phyloP scores from a whole-genome alignment of 2,113 vertebrate genomes.

The Chrysemys picta region DNA sequence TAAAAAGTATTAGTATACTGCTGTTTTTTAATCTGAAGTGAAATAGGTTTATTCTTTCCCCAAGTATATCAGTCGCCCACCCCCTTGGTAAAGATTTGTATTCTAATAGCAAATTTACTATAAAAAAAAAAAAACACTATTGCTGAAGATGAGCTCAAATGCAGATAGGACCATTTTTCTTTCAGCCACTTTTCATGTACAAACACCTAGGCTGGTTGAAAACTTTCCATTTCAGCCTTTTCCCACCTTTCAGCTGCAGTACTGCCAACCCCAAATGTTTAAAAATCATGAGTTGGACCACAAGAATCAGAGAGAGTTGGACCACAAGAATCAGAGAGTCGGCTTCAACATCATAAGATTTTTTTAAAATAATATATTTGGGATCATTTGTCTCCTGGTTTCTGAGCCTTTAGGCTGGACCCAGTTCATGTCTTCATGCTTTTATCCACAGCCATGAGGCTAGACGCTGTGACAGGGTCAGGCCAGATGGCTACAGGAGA shows the following conservation, averaged over 20 bases:
- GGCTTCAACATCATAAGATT: not conserved
- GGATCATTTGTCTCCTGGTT: not conserved
- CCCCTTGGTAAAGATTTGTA: not conserved
- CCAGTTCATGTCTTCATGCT: not conserved
- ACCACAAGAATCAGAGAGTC: not conserved
- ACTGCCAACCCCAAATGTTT: not conserved
- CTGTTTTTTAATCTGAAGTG: not conserved
- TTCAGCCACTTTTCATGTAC: not conserved
- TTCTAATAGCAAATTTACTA: not conserved
- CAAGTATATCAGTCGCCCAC: fast-evolving
- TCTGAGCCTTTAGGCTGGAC: not conserved
- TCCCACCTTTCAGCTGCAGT: not conserved
- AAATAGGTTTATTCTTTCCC: not conserved
- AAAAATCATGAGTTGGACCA: not conserved
- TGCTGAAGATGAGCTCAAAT: fast-evolving
- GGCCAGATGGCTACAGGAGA: too few species aligned
- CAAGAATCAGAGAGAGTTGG: not conserved
- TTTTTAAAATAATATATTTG: not conserved
- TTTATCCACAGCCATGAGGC: not conserved
- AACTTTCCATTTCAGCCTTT: not conserved
- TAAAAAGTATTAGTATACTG: not conserved
- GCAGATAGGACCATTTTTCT: not conserved
- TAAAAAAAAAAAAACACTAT: too few species aligned
- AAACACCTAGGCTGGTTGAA: not conserved
- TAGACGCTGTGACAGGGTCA: not conserved